A percentile compares a stretch with the other conserved stretches of the same genome.
Evolutionary conservation across 2,888 invertebrate species (phyloP).

Genomic region (Agrochola litura): DNA sequence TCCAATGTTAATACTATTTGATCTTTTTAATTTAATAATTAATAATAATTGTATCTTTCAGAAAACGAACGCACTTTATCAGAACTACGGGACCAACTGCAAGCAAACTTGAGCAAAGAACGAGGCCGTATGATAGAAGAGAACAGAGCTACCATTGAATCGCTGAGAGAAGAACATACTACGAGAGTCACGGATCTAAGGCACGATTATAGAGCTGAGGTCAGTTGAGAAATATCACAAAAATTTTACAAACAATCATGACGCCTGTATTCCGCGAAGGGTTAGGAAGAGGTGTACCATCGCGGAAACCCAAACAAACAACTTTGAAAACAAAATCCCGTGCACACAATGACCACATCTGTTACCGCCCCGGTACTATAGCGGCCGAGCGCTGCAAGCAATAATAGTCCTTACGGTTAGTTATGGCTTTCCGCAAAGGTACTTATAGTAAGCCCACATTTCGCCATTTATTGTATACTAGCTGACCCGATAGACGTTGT

Average conservation of each 20-base stretch:
- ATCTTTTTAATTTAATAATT: too few relatives aligned
- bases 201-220: conserved; percentile 92
- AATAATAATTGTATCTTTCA: conserved; percentile 54
- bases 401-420: too few relatives aligned
- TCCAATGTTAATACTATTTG: neutral
- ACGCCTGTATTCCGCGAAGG: neutral
- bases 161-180: conserved; percentile 90
- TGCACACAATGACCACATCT: too few relatives aligned
- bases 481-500: neutral
- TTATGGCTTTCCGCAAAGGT: too few relatives aligned
- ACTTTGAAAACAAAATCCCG: too few relatives aligned
- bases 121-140: conserved; percentile 88
- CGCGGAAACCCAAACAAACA: too few relatives aligned
- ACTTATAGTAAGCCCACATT: neutral
- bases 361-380: too few relatives aligned
- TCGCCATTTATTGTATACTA: neutral
- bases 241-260: neutral
- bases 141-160: conserved; percentile 89
- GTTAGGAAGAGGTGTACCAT: neutral
- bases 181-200: conserved; percentile 91
- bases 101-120: conserved; percentile 84
- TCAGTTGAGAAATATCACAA: conserved; percentile 70
- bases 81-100: conserved; percentile 84
- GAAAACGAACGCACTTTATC: conserved; percentile 84
- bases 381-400: too few relatives aligned